Conservation (phyloP, 1,140 invertebrate species). For the Drosophila seguyi region DNA sequence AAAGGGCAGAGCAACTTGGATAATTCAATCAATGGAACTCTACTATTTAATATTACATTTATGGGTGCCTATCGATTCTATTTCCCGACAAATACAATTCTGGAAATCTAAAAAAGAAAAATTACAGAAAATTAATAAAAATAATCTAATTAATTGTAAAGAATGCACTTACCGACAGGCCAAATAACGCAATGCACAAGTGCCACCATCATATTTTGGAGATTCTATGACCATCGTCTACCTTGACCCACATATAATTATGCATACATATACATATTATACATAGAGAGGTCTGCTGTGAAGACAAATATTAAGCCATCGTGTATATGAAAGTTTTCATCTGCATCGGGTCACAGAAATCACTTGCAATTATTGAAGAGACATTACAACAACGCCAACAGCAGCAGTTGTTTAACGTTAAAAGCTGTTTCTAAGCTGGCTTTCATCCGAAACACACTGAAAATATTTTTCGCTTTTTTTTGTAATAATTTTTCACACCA, state of each 20-base stretch:
- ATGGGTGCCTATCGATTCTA: conserved; percentile 6
- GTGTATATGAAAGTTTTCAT: neutral
- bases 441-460: conserved; percentile 4
- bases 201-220: conserved; percentile 19
- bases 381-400: neutral
- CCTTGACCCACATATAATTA: conserved; percentile 37
- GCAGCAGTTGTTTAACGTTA: neutral
- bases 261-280: conserved; percentile 16
- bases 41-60: conserved; percentile 10
- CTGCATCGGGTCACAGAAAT: conserved; percentile 9
- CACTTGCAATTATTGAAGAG: conserved; percentile 16
- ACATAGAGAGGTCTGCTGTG: conserved; percentile 7
- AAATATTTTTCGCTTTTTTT: neutral
- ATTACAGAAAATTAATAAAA: neutral
- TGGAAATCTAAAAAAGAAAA: conserved; percentile 1
- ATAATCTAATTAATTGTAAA: neutral
- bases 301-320: conserved; percentile 4
- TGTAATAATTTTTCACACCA: neutral
- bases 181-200: conserved; percentile 25
- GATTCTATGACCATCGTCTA: conserved; percentile 21
- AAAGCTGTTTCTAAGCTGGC: conserved; percentile 9
- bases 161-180: conserved; percentile 12
- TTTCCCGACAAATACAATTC: conserved; percentile 4
- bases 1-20: neutral
- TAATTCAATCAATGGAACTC: conserved; percentile 12